phyloP scores from a whole-genome alignment of 2,888 invertebrate species.

The Eupithecia abbreviata region DNA sequence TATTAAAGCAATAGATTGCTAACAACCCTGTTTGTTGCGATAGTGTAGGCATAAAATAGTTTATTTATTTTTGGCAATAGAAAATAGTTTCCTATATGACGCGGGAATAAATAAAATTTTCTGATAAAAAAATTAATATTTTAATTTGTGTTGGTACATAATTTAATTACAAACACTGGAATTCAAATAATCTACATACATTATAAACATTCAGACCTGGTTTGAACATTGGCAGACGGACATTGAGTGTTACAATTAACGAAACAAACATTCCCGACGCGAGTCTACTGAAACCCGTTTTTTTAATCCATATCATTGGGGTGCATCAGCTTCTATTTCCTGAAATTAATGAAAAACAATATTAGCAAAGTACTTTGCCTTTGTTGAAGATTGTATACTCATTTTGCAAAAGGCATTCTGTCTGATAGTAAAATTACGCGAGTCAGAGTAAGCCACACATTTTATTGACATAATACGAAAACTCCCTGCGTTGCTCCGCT shows the following conservation, averaged over 20 bases:
- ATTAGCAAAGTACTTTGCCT: background rate
- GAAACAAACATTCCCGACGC: conserved; percentile 49
- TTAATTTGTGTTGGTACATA: conserved; percentile 67
- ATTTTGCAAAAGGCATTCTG: background rate
- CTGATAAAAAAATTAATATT: conserved; percentile 69
- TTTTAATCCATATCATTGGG: conserved; percentile 49
- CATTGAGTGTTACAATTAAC: conserved; percentile 60
- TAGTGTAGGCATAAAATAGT: conserved; percentile 34
- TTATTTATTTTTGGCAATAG: conserved; percentile 50
- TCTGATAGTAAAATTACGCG: background rate
- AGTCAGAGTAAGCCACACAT: no score
- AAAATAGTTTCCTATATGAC: conserved; percentile 52
- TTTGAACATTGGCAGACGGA: conserved; percentile 71
- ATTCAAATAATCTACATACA: conserved; percentile 72
- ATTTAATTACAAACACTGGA: conserved; percentile 72
- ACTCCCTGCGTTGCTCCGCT: no score
- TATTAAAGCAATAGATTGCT: conserved; percentile 24
- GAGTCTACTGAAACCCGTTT: conserved; percentile 60
- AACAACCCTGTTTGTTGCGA: conserved; percentile 37
- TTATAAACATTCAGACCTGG: conserved; percentile 68
- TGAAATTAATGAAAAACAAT: conserved; percentile 51
- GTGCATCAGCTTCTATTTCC: conserved; percentile 64
- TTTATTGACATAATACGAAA: no score
- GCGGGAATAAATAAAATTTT: conserved; percentile 70
- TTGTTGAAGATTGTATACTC: background rate